Conservation (phyloP, 1,140 invertebrate species). For the Aphidius ervi region DNA sequence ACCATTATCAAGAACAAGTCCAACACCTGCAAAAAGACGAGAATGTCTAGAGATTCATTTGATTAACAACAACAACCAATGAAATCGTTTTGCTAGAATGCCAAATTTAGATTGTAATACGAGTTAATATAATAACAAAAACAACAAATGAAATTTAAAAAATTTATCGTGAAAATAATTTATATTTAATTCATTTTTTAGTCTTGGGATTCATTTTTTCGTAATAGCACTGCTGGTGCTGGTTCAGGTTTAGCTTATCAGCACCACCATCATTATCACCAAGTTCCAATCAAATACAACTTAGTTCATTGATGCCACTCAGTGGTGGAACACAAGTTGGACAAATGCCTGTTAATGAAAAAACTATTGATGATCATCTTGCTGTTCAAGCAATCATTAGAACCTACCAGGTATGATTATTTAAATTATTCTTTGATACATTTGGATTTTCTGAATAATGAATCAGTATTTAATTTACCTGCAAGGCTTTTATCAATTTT, state of each 20-base stretch:
- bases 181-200: slow-evolving; percentile 51
- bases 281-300: slow-evolving; percentile 69
- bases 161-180: slow-evolving; percentile 15
- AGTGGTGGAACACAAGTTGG: slow-evolving; percentile 44
- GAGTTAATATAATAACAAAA: no score
- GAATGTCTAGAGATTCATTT: no score
- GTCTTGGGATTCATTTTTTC: slow-evolving; percentile 98
- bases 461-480: slow-evolving; percentile 10
- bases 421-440: slow-evolving; percentile 2
- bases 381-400: slow-evolving; percentile 97
- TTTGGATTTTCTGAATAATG: slow-evolving; percentile 17
- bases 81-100: slow-evolving; percentile 6
- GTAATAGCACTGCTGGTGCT: slow-evolving; percentile 76
- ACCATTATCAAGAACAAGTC: neutral
- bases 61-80: neutral
- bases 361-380: slow-evolving; percentile 95
- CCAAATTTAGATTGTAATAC: slow-evolving; percentile 1
- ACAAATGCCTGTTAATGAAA: slow-evolving; percentile 71
- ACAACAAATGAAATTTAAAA: no score
- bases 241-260: slow-evolving; percentile 81
- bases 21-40: neutral
- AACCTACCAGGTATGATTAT: slow-evolving; percentile 96
- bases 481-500: no score
- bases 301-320: slow-evolving; percentile 62
- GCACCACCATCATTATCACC: slow-evolving; percentile 77